These are phyloP conservation scores for Ciona savignyi DNA, from an alignment of 23 tunicate species.

Conservation along the genomic window DNA sequence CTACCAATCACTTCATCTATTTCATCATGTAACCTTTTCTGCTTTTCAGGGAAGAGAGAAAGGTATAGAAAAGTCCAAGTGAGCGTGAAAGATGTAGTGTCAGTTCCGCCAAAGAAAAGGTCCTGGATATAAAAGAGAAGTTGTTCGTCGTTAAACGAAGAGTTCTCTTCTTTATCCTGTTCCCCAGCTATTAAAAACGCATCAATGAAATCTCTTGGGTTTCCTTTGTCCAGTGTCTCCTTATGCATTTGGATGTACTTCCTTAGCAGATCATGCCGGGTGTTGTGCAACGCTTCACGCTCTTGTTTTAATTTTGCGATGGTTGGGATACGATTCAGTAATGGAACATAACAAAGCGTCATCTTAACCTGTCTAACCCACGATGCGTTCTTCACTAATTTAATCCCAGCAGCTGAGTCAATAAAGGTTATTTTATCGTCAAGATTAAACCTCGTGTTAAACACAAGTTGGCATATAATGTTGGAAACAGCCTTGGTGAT, in stretches of 20 bases:
- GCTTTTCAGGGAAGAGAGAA: not conserved
- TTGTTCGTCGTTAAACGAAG: constrained; percentile 14
- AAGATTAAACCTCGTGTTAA: constrained; percentile 7
- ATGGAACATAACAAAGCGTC: not conserved
- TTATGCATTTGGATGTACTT: not conserved
- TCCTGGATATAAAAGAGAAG: constrained; percentile 9
- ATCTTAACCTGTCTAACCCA: not conserved
- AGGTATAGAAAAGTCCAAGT: constrained; percentile 8
- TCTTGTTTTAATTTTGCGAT: not conserved
- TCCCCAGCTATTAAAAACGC: not conserved
- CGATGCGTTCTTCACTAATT: not conserved
- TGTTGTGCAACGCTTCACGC: not conserved
- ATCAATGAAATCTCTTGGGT: constrained; percentile 1
- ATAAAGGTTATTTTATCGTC: not conserved
- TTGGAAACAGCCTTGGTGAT: constrained; percentile 7
- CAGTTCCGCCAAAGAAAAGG: constrained; percentile 21
- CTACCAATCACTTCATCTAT: constrained; percentile 17
- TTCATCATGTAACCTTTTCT: constrained; percentile 13
- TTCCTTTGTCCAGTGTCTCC: not conserved
- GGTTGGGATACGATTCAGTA: not conserved
- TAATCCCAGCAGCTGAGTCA: not conserved
- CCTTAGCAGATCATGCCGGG: not conserved
- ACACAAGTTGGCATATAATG: constrained; percentile 18
- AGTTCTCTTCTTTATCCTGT: not conserved
- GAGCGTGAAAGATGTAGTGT: constrained; percentile 12